These are phyloP conservation scores for mouse (Mus musculus) DNA, from an alignment of 2,113 vertebrate species.

Conservation along the genomic window DNA sequence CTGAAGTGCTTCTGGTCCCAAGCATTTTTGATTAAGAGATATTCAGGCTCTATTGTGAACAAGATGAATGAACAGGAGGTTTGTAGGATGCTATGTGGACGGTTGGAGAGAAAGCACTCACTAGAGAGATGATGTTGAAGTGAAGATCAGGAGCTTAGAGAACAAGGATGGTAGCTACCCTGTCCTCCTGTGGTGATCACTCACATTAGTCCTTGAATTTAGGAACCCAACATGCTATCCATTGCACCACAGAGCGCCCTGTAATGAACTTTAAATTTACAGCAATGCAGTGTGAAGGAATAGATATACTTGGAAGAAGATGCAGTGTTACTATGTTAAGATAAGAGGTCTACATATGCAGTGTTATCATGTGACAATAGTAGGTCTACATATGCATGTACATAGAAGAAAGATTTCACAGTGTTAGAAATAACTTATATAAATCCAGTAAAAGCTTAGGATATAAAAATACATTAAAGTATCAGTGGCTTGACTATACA, in stretches of 20 bases:
- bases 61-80: neutral
- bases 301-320: neutral
- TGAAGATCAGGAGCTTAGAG: neutral
- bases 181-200: neutral
- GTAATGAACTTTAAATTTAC: neutral
- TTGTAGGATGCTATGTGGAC: neutral
- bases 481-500: neutral
- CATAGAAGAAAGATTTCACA: neutral
- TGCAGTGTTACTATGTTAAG: neutral
- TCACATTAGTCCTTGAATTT: neutral
- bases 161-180: neutral
- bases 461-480: neutral
- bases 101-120: neutral
- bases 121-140: neutral
- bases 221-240: neutral
- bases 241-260: neutral
- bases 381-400: neutral
- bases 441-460: neutral
- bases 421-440: neutral
- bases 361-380: slow-evolving; percentile 13
- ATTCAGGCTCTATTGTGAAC: neutral
- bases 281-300: neutral
- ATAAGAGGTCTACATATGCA: neutral
- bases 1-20: neutral
- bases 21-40: neutral